Evolutionary conservation across 1,140 invertebrate species (phyloP), one percentile per base, ranked within the genome.

Genomic region (Aphelinus atriplicis): DNA sequence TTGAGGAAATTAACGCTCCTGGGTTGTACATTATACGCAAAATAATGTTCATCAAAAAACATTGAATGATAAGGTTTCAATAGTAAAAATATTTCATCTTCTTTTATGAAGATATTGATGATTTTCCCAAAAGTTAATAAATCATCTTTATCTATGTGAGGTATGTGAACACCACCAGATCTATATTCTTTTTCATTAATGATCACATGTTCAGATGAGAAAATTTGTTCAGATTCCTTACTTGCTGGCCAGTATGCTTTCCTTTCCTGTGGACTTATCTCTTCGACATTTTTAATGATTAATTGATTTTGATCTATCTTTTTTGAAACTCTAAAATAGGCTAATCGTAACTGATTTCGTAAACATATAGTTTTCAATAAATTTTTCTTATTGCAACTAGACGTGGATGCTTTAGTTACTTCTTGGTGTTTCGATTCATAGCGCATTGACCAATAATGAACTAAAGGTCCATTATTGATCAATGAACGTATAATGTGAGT

Each of bases 401-500:
- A 10, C 10, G 57, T 55, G 4, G 61, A 7, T 6, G 50, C 55
- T 73, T 57, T 56, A 76, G 76, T 78, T n/a, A 78, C 64, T 65
- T 73, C 48, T 6, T 75, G 64, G 26, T 80, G 77, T 48, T 80
- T 77, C 2, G 75, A 78, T 61, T 80, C 78, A 51, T 73, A 78
- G 62, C 78, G 62, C 75, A 80, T 80, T n/a, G 66, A 53, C 75
- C 72, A 80, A 48, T 5, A 74, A 6, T 61, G 56, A 43, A 80
- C 64, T 50, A 66, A 57, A 45, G 75, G 77, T 26, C 78, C 78
- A 77, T 77, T 76, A 43, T 77, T 75, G 70, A 62, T 66, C 5
- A 73, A 45, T 43, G 60, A 7, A 57, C 42, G 53, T n/a, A 10
- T 3, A 3, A 77, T n/a, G 53, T 80, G 78, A 9, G 64, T 60